Conservation (phyloP, 2,888 invertebrate genomes). For the Dyspetes luteomarginatus region DNA sequence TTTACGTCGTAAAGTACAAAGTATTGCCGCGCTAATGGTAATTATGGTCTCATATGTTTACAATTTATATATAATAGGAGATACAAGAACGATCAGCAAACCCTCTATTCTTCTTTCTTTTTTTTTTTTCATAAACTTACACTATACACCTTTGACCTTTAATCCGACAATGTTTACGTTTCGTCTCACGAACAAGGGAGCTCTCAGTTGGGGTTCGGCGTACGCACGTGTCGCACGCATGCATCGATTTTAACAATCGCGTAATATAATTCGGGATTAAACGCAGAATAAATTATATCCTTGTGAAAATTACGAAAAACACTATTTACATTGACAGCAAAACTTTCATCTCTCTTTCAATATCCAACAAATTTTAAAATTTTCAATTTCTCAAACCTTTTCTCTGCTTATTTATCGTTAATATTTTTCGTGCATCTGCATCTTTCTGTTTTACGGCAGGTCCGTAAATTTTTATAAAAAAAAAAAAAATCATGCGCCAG, state of each 20-base stretch:
- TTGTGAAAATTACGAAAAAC: background rate
- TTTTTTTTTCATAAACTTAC: too few relatives aligned
- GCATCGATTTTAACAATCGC: conserved; percentile 35
- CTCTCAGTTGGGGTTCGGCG: conserved; percentile 53
- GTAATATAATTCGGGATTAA: background rate
- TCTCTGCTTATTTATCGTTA: background rate
- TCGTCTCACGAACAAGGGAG: too few relatives aligned
- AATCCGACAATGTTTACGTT: background rate
- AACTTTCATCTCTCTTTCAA: too few relatives aligned
- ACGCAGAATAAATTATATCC: background rate
- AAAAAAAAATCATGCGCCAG: background rate
- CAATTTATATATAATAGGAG: too few relatives aligned
- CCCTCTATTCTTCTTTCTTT: background rate
- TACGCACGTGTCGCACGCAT: conserved; percentile 45
- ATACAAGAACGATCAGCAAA: background rate
- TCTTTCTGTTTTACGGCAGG: background rate
- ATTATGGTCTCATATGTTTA: too few relatives aligned
- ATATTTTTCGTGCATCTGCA: background rate
- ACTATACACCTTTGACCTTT: background rate
- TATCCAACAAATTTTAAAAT: too few relatives aligned
- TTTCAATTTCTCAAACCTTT: background rate
- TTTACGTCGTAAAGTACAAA: background rate
- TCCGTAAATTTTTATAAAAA: background rate
- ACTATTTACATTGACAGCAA: too few relatives aligned
- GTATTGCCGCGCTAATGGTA: background rate